These are phyloP conservation scores for Eurytoma californica DNA, from an alignment of 2,888 invertebrate species.

Conservation along the genomic window DNA sequence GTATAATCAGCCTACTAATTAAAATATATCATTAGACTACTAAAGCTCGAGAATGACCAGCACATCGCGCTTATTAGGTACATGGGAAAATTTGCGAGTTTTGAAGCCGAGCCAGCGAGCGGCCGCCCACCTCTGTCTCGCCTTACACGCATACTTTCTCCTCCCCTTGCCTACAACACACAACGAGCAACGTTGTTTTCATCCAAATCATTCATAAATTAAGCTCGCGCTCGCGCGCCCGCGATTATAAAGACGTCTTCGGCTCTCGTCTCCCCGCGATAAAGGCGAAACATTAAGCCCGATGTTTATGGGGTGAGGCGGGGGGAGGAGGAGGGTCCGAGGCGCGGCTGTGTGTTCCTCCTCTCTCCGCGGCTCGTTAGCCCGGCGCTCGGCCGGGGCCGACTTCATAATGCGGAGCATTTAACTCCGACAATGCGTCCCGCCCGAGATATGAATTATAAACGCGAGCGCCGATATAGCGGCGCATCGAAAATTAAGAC, in stretches of 20 bases:
- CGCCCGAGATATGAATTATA: slow-evolving; percentile 42
- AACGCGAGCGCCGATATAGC: slow-evolving; percentile 6
- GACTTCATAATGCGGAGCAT: slow-evolving; percentile 38
- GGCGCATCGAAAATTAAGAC: slow-evolving; percentile 39
- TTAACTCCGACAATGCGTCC: slow-evolving; percentile 8
- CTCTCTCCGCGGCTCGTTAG: slow-evolving; percentile 36
- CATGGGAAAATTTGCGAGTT: too few relatives aligned
- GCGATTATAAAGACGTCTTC: slow-evolving; percentile 50
- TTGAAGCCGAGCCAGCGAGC: too few relatives aligned
- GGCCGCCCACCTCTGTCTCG: too few relatives aligned
- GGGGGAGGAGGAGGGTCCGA: not conserved
- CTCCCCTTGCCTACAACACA: not conserved
- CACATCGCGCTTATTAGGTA: too few relatives aligned
- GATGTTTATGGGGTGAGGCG: slow-evolving; percentile 39
- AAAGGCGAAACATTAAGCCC: slow-evolving; percentile 49
- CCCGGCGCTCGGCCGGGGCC: not conserved
- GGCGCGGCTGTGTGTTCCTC: too few relatives aligned
- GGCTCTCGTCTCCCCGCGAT: slow-evolving; percentile 17
- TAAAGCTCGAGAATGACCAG: too few relatives aligned
- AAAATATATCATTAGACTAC: too few relatives aligned
- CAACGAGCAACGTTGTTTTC: slow-evolving; percentile 41
- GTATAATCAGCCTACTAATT: too few relatives aligned
- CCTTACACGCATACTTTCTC: not conserved
- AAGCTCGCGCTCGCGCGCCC: slow-evolving; percentile 6
- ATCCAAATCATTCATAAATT: slow-evolving; percentile 51